These are phyloP conservation scores for Merops nubicus DNA, from an alignment of 2,113 vertebrate genomes.

Conservation along the genomic window DNA sequence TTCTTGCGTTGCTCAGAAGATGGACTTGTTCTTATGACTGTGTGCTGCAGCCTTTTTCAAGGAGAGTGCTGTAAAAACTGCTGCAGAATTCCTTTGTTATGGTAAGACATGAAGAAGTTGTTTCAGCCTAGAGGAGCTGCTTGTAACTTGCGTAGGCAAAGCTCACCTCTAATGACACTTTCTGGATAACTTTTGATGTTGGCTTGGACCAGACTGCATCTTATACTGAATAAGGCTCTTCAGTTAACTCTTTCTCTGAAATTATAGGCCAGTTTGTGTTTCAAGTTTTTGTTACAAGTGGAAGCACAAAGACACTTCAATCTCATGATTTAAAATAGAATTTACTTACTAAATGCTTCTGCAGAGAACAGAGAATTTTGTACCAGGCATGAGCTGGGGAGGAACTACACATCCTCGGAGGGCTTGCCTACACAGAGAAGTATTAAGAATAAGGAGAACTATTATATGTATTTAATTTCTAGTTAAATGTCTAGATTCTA, in stretches of 20 bases:
- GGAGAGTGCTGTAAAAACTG: rapidly evolving
- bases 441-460: neutral
- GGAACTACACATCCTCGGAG: neutral
- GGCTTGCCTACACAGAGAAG: neutral
- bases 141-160: neutral
- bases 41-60: neutral
- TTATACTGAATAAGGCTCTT: neutral
- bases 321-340: neutral
- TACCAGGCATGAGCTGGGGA: neutral
- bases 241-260: neutral
- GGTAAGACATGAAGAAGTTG: neutral
- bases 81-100: neutral
- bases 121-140: neutral
- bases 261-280: neutral
- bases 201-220: neutral
- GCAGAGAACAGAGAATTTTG: neutral
- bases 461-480: neutral
- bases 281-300: neutral
- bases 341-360: neutral
- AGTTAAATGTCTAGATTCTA: neutral
- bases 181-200: neutral
- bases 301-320: neutral
- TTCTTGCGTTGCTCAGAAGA: neutral
- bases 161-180: neutral
- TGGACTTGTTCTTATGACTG: neutral